A percentile compares a stretch with the other conserved stretches of the same genome.
phyloP scores from a whole-genome alignment of 2,888 invertebrate genomes.

The Limnephilus auricula region DNA sequence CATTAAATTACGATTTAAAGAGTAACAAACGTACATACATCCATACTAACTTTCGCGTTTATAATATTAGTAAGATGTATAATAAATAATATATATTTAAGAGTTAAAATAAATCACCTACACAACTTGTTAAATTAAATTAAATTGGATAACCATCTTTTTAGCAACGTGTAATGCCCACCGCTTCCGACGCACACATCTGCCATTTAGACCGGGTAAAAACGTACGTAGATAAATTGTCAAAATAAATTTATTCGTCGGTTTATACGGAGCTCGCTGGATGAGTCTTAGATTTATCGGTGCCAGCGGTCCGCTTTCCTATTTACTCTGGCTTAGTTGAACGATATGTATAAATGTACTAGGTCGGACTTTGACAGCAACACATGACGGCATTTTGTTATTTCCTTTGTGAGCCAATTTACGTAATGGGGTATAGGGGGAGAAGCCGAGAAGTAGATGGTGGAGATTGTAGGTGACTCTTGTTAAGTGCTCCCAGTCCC shows the following conservation, averaged over 20 bases:
- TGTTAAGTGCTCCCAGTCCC: no score
- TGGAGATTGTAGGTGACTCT: no score
- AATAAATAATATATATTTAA: no score
- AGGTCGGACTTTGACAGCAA: conserved; percentile 29
- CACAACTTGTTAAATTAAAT: neutral
- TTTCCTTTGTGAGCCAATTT: conserved; percentile 24
- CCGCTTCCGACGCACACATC: conserved; percentile 16
- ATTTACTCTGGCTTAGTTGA: conserved; percentile 8
- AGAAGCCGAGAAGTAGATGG: no score
- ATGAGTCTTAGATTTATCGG: conserved; percentile 39
- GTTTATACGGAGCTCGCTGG: conserved; percentile 33
- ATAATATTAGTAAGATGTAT: no score
- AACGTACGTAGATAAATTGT: conserved; percentile 48
- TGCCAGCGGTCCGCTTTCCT: conserved; percentile 28
- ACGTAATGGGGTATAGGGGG: neutral
- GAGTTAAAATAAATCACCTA: no score
- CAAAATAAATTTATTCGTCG: conserved; percentile 49
- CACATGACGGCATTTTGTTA: conserved; percentile 44
- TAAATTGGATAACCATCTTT: neutral
- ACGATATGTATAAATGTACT: conserved; percentile 40
- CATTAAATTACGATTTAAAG: no score
- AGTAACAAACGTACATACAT: no score
- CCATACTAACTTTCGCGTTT: no score
- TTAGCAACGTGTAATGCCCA: neutral
- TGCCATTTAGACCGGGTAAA: conserved; percentile 27